These are phyloP conservation scores for Myotis davidii DNA, from an alignment of 2,113 vertebrate species.

Conservation along the genomic window DNA sequence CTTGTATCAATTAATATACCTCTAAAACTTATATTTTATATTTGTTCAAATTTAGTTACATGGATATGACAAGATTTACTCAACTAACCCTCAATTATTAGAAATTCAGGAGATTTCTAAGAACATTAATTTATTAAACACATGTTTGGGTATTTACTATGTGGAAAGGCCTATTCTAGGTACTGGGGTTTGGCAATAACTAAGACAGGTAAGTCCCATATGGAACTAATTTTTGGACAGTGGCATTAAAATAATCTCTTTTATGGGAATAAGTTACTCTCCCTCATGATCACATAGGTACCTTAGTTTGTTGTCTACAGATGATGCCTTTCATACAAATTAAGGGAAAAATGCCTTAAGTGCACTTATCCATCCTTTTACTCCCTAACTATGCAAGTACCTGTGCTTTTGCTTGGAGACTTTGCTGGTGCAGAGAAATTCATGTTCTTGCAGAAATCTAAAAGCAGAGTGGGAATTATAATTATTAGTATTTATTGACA, in stretches of 20 bases:
- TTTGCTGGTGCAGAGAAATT: background rate
- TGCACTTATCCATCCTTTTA: background rate
- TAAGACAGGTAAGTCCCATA: background rate
- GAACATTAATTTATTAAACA: background rate
- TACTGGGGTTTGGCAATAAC: background rate
- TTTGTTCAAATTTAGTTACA: background rate
- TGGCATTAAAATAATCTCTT: background rate
- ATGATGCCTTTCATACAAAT: background rate
- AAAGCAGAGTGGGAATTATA: background rate
- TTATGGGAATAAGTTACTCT: background rate
- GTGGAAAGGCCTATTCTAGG: background rate
- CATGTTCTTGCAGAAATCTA: background rate
- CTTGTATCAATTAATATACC: background rate
- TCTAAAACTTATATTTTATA: background rate
- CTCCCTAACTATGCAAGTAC: background rate
- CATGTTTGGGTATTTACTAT: background rate
- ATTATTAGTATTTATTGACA: constrained; percentile 11
- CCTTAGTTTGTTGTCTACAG: background rate
- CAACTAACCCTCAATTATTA: background rate
- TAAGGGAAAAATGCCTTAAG: background rate
- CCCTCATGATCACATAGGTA: background rate
- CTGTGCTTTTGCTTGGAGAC: background rate
- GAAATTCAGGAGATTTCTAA: constrained; percentile 12
- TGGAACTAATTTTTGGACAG: background rate
- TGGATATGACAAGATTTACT: background rate